phyloP scores from a whole-genome alignment of 2,113 vertebrate genomes.

The Nerophis lumbriciformis region DNA sequence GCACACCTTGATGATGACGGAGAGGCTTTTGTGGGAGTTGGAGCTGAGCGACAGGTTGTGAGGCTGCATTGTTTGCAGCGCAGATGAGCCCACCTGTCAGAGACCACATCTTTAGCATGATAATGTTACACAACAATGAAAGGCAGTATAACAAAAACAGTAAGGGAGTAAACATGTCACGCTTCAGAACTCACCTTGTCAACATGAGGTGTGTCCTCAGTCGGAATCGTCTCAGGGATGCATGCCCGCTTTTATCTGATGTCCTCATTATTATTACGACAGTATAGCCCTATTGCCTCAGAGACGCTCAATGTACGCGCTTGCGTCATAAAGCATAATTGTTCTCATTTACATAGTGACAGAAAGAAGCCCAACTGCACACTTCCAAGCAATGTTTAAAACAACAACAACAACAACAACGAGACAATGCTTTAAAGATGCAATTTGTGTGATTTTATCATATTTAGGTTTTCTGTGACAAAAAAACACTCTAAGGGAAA shows the following conservation, averaged over 20 bases:
- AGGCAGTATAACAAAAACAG: too few relatives aligned
- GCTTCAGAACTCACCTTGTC: too few relatives aligned
- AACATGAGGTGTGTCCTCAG: constrained; percentile 8
- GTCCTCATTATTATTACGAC: background rate
- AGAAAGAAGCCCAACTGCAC: constrained; percentile 3
- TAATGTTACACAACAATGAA: too few relatives aligned
- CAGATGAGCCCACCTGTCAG: constrained; percentile 3
- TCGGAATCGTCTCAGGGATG: constrained; percentile 1
- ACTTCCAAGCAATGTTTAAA: too few relatives aligned
- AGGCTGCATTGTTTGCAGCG: constrained; percentile 59
- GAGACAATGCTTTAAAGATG: too few relatives aligned
- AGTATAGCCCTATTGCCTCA: constrained; percentile 26
- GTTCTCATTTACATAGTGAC: constrained; percentile 19
- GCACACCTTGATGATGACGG: constrained; percentile 65
- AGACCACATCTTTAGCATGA: background rate
- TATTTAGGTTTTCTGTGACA: too few relatives aligned
- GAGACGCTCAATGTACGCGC: constrained; percentile 33
- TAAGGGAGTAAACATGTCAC: too few relatives aligned
- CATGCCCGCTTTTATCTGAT: background rate
- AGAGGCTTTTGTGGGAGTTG: constrained; percentile 40
- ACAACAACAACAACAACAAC: too few relatives aligned
- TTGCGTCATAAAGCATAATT: constrained; percentile 17
- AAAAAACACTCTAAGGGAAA: too few relatives aligned
- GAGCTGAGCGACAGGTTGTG: constrained; percentile 40
- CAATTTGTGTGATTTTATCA: too few relatives aligned